Conservation (phyloP, 2,113 vertebrate species). For the Myocastor coypus region DNA sequence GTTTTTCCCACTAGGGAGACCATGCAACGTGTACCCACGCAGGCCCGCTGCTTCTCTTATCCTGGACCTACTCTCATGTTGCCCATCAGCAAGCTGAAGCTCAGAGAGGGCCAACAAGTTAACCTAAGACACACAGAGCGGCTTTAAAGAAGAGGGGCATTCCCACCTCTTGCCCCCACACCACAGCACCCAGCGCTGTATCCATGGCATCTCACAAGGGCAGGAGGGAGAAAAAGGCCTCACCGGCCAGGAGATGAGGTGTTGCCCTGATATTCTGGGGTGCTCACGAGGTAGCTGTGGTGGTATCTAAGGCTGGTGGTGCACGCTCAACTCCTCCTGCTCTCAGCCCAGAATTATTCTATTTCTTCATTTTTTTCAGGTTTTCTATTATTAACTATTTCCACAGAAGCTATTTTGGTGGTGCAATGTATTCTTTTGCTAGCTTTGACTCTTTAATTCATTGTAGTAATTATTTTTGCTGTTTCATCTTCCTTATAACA, state of each 20-base stretch:
- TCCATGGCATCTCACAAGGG: background rate
- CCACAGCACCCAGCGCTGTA: rapidly evolving
- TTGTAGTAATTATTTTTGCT: background rate
- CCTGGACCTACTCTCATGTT: background rate
- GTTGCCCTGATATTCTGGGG: too few species aligned
- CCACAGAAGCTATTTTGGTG: background rate
- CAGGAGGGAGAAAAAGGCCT: background rate
- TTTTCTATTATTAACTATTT: background rate
- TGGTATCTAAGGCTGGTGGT: background rate
- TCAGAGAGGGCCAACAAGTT: background rate
- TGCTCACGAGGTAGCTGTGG: background rate
- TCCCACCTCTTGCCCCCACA: background rate
- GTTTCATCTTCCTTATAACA: background rate
- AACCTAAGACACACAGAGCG: background rate
- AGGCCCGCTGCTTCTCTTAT: background rate
- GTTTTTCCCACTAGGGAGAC: too few species aligned
- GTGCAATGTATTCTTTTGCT: background rate
- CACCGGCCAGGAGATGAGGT: background rate
- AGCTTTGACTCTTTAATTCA: background rate
- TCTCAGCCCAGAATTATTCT: background rate
- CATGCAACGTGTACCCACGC: too few species aligned
- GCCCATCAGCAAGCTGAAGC: background rate
- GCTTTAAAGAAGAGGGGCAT: background rate
- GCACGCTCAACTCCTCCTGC: background rate
- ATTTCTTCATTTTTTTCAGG: background rate